These are phyloP conservation scores for Triops longicaudatus DNA, from an alignment of 1,140 invertebrate genomes.

Conservation along the genomic window DNA sequence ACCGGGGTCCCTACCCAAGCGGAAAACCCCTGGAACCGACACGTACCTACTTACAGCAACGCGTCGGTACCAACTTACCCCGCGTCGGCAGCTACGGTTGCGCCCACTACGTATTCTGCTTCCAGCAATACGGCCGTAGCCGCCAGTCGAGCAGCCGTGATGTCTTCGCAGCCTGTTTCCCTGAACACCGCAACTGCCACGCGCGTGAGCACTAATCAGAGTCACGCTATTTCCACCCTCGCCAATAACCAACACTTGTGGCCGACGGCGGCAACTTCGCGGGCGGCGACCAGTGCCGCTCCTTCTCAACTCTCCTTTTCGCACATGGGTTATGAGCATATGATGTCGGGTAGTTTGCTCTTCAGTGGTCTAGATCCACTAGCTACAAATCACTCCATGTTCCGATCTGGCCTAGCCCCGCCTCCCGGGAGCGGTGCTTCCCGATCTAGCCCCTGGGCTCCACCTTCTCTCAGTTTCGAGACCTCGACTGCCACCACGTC, in stretches of 20 bases:
- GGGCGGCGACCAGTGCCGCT: constrained; percentile 14
- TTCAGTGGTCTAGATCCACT: constrained; percentile 25
- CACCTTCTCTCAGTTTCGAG: constrained; percentile 30
- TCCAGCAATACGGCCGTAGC: background rate
- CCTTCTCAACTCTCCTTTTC: constrained; percentile 21
- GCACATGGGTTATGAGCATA: constrained; percentile 13
- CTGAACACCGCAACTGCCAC: background rate
- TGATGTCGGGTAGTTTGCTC: constrained; percentile 24
- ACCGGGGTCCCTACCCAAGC: background rate
- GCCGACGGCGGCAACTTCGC: background rate
- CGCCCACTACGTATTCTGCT: background rate
- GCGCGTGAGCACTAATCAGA: background rate
- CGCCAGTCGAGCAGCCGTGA: background rate
- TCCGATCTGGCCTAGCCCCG: constrained; percentile 39
- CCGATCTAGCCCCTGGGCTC: constrained; percentile 29
- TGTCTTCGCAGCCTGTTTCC: background rate
- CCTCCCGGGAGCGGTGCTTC: constrained; percentile 49
- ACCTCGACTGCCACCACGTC: background rate
- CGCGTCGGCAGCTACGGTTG: background rate
- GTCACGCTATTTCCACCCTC: background rate
- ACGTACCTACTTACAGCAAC: constrained; percentile 10
- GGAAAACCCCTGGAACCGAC: background rate
- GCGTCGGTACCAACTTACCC: background rate
- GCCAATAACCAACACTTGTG: constrained; percentile 16
- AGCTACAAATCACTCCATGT: constrained; percentile 22